Percentiles rank a stretch among this genome's conserved stretches.
Conservation (phyloP, 2,797 vertebrate species). For the Loris lydekkerianus region DNA sequence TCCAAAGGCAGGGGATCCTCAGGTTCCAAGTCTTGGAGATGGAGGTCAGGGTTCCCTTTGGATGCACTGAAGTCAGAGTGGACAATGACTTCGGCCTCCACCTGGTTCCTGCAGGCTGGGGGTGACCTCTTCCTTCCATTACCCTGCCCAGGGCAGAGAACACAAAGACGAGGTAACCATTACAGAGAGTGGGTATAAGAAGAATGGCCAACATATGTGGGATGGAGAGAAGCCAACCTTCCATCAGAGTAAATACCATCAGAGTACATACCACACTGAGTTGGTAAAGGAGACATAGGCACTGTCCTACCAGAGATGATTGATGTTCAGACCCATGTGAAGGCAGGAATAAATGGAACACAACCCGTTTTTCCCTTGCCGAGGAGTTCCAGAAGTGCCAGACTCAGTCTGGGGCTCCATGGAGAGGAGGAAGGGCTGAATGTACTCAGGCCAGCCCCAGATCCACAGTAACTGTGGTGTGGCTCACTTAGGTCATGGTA, state of each 20-base stretch:
- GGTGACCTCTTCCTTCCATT: constrained; percentile 89
- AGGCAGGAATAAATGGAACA: not conserved
- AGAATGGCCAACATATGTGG: not conserved
- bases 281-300: too few relatives aligned
- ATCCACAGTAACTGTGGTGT: not conserved
- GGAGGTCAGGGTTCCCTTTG: constrained; percentile 84
- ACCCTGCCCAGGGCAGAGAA: constrained; percentile 85
- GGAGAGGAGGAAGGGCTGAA: not conserved
- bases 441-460: not conserved
- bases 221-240: not conserved
- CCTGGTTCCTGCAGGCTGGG: constrained; percentile 91
- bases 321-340: rapidly evolving
- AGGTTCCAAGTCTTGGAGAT: constrained; percentile 77
- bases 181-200: not conserved
- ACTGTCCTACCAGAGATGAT: not conserved
- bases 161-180: constrained; percentile 39
- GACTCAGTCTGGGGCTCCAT: not conserved
- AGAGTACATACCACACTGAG: not conserved
- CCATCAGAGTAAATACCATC: too few relatives aligned
- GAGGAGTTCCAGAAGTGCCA: not conserved
- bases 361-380: not conserved
- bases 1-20: constrained; percentile 69
- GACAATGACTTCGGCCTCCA: constrained; percentile 98
- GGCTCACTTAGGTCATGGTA: not conserved
- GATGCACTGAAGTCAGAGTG: constrained; percentile 95